Evolutionary conservation across 2,113 vertebrate species (phyloP), one percentile per base, ranked within the genome.

Genomic region (Archilochus colubris): DNA sequence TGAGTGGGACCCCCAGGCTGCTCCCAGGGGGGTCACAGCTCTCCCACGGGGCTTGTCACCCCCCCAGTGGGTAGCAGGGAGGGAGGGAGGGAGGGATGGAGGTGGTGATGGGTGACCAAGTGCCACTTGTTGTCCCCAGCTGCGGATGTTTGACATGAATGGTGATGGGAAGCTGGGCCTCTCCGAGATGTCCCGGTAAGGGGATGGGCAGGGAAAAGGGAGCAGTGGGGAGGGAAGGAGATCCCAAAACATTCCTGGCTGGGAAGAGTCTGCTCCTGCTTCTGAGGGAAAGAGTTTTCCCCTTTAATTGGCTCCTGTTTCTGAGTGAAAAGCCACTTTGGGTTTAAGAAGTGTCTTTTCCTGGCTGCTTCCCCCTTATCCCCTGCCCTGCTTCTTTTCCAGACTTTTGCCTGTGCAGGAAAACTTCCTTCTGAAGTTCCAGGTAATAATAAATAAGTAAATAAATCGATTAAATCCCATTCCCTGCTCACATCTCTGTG

Each of bases 381-480:
- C 51, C 19, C 19, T 12, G 33, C 40, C 43, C 21, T 44, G 48
- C 21, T 44, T 73, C 17, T 44, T 91, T 97, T 96, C 20, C 97
- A 99, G 99, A 96, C 98, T 99, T 96, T 96, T 99, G 75, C 99
- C 99, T 16, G 99, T 99, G 84, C 98, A 99, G 96, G 99, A 99
- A 97, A 99, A 99, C 94, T 99, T 99, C 97, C 97, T 99, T 70
- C 98, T 99, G 63, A 99, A 99, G 93, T 99, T 99, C 95, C 98
- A 99, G 99, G 99, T 99, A 98, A 93, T 46, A 50, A 50, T 23
- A 50, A 22, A 46, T 46, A 46, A 46, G 14, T 46, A 23, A 50
- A 53, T 27, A 40, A 4, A 21, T 33, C 33, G 33, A 33, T 20
- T 9, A 48, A 11, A 23, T 31, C 59, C 20, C 6, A 2, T 19